phyloP scores from a whole-genome alignment of 2,113 vertebrate genomes.

The Psittacula cyanocephala region DNA sequence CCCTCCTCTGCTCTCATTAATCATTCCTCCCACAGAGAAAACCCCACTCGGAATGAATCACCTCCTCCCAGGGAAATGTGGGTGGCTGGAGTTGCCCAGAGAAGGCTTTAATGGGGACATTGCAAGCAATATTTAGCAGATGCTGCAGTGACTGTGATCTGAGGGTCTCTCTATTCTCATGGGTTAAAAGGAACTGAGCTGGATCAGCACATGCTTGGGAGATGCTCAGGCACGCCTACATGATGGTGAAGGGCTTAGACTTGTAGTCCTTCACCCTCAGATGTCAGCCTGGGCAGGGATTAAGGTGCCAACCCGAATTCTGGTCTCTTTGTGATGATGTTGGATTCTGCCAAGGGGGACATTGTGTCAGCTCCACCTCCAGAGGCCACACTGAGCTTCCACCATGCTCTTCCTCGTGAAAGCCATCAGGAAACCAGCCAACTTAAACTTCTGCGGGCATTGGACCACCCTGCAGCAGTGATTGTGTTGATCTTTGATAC shows the following conservation, averaged over 20 bases:
- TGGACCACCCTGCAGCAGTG: not conserved
- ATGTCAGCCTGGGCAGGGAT: not conserved
- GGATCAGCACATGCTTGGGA: not conserved
- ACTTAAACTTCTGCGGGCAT: not conserved
- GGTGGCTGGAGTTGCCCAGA: not conserved
- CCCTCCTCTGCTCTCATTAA: not conserved
- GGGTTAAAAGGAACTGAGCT: not conserved
- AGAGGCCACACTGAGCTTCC: not conserved
- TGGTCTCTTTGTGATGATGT: not conserved
- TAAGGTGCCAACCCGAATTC: not conserved
- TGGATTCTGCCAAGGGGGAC: not conserved
- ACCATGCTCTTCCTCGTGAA: not conserved
- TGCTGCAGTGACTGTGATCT: not conserved
- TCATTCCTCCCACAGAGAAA: not conserved
- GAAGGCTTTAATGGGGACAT: not conserved
- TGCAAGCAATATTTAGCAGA: not conserved
- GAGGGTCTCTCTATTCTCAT: not conserved
- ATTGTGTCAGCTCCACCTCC: not conserved
- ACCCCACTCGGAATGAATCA: not conserved
- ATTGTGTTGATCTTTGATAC: not conserved
- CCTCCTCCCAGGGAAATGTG: not conserved
- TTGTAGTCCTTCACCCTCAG: not conserved
- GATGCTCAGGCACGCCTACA: not conserved
- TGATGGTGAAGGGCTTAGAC: not conserved
- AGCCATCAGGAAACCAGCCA: not conserved